Base-by-base conservation (phyloP, 1,140 invertebrate species). In the Zaprionus vittiger region DNA sequence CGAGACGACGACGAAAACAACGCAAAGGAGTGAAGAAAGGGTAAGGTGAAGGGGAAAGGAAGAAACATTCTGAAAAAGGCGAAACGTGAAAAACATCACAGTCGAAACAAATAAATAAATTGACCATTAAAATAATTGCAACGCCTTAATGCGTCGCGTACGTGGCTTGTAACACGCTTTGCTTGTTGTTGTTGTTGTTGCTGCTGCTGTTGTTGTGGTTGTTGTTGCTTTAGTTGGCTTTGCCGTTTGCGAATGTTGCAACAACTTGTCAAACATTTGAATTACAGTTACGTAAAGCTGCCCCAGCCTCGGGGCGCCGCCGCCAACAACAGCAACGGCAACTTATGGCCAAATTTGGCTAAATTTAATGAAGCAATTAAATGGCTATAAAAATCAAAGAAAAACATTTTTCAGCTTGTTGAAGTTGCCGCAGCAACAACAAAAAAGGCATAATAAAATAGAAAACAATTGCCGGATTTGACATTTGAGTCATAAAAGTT, bases 71-170 rank as follows among this genome's bases (percentile, higher is more conserved):
- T 90, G 76, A 79, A 81, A 81, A 90, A 85, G 85, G 85, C 71
- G 76, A 89, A 89, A 64, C 77, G 80, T 73, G 77, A 73, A 64
- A 62, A 72, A 85, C 72, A 89, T 84, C 56, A 44, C 79, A 74
- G 62, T 57, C 71, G 55, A 83, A 89, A 89, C 84, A 87, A 87
- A 87, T 87, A 91, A 91, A 91, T 91, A 91, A 91, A 91, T 91
- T 91, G 87, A 81, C 89, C 89, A 91, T 91, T 91, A 91, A 91
- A 91, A 91, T 91, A 91, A 91, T 91, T 91, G 87, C 87, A 89
- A 90, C 75, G 83, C 83, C 89, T 82, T 87, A 91, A 91, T 91
- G 87, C 84, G 80, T 91, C 79, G 67, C 74, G 81, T 60, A 83
- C 84, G 84, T 87, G 84, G 84, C 84, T 87, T 89, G 84, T 87